phyloP scores from a whole-genome alignment of 2,888 invertebrate species.

The Catocala nupta region DNA sequence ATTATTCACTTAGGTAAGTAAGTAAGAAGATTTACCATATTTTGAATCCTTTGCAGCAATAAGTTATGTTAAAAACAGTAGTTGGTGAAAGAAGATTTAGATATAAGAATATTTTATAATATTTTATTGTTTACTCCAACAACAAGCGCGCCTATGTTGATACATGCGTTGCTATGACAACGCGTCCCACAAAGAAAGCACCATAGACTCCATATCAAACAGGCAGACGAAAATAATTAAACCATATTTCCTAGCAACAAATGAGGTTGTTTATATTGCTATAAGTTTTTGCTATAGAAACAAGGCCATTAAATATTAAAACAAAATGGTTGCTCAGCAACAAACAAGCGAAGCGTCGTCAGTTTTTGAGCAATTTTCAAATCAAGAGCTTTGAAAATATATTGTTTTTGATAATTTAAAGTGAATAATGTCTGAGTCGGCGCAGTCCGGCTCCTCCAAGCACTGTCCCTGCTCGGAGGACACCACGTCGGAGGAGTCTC shows the following conservation, averaged over 20 bases:
- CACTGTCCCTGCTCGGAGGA: slow-evolving; percentile 65
- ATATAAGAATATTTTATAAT: too few relatives aligned
- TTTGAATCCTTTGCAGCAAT: neutral
- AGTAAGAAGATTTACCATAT: neutral
- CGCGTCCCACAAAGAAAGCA: slow-evolving; percentile 21
- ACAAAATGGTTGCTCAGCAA: slow-evolving; percentile 54
- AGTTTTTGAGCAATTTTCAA: slow-evolving; percentile 39
- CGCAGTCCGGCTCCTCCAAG: slow-evolving; percentile 39
- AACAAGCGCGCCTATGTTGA: slow-evolving; percentile 53
- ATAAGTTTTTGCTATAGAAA: slow-evolving; percentile 15
- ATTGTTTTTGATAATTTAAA: slow-evolving; percentile 25
- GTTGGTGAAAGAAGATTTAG: too few relatives aligned
- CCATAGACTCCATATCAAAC: too few relatives aligned
- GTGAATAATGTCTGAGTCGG: slow-evolving; percentile 53
- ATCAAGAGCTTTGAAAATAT: slow-evolving; percentile 28
- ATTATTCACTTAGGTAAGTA: too few relatives aligned
- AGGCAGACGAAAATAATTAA: too few relatives aligned
- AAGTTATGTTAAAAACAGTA: too few relatives aligned
- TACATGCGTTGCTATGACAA: slow-evolving; percentile 56
- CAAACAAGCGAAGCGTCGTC: slow-evolving; percentile 41
- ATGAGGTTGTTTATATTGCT: neutral
- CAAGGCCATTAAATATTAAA: slow-evolving; percentile 4
- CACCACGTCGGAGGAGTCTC: slow-evolving; percentile 43
- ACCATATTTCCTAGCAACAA: slow-evolving; percentile 4
- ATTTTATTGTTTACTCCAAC: too few relatives aligned